A percentile compares a stretch with the other conserved stretches of the same genome.
Evolutionary conservation across 2,888 invertebrate species (phyloP).

Genomic region (Hyles lineata): DNA sequence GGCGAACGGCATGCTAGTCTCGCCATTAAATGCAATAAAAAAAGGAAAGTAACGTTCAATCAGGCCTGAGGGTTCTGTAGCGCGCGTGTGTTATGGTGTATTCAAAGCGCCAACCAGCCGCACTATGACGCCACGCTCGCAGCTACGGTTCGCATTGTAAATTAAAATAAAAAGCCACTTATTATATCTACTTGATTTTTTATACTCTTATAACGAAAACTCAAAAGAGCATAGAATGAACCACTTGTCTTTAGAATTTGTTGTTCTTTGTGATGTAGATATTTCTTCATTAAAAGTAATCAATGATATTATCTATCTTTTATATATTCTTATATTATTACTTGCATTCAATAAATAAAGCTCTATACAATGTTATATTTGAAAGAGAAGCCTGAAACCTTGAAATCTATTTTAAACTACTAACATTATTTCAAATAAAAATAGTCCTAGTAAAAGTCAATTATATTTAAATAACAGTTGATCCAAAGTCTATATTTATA

Average conservation of each 20-base stretch:
- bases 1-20: too few relatives aligned
- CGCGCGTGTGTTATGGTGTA: background rate
- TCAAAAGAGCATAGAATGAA: background rate
- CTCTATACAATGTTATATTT: too few relatives aligned
- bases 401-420: too few relatives aligned
- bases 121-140: constrained; percentile 4
- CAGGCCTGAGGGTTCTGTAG: background rate
- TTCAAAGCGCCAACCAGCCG: constrained; percentile 1
- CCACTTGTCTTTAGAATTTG: background rate
- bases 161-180: constrained; percentile 41
- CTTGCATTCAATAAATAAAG: too few relatives aligned
- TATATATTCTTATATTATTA: too few relatives aligned
- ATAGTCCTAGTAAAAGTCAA: too few relatives aligned
- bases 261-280: background rate
- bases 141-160: constrained; percentile 33
- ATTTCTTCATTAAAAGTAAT: background rate
- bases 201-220: background rate
- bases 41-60: background rate
- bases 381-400: too few relatives aligned
- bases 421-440: too few relatives aligned
- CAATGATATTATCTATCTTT: background rate
- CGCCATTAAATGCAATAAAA: too few relatives aligned
- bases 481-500: too few relatives aligned
- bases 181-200: constrained; percentile 29
- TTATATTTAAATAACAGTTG: too few relatives aligned